Evolutionary conservation across 37 sponge, comb jelly and placozoan genomes (phyloP), one percentile per base, ranked within the genome.

Genomic region (Chondrilla cf. caribensis): DNA sequence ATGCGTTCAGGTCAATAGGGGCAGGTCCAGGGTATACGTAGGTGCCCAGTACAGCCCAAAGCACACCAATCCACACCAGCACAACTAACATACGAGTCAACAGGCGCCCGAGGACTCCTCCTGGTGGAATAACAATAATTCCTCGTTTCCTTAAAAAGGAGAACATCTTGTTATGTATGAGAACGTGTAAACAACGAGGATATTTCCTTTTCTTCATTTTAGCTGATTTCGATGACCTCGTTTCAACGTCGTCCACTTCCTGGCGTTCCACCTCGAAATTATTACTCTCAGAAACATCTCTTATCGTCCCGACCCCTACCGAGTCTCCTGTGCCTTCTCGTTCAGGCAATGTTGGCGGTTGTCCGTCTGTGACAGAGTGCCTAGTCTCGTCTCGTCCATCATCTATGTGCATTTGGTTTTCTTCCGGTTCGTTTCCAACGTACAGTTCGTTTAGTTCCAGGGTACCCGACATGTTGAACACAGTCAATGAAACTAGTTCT

Each of bases 41-140:
- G n/a, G 26, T 26, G 22, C 87, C 90, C 31, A 93, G 43, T 3
- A 93, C 84, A 11, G 91, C 73, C 94, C 94, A 93, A 9, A 83
- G 51, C 14, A 89, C 87, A 51, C 82, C 90, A 81, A 58, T 43
- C 87, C 87, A 89, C 25, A 90, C 54, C 8, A 84, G 32, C 6
- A 80, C 94, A 2, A 58, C 88, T 38, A 84, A n/a, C 39, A 86
- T 44, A 15, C 93, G 83, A 0, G 93, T 85, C 14, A 73, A 37
- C n/a, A 42, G 25, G 22, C 41, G 76, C 31, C 40, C 43, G 36
- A 73, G 76, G 40, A 2, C 24, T n/a, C 43, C 43, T 2, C 14
- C 40, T 22, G 76, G 76, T 21, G 76, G 76, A 67, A 67, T 18
- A 31, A 67, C 29, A 67, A 67, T 18, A 31, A 67, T 67, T 33